Conservation (phyloP, 2,113 vertebrate genomes). For the Ciconia maguari region DNA sequence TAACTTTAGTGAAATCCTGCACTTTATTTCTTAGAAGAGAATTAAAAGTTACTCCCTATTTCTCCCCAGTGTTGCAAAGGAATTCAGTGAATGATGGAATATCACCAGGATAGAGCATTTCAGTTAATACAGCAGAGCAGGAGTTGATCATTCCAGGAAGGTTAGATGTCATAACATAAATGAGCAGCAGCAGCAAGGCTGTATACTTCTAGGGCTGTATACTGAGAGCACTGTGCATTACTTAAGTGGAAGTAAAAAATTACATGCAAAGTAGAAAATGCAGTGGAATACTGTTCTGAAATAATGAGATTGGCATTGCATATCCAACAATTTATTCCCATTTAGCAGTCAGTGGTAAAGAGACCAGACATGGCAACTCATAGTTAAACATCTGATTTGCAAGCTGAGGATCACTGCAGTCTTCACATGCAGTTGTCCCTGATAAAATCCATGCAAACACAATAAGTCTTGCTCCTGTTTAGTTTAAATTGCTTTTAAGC, state of each 20-base stretch:
- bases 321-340: neutral
- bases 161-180: neutral
- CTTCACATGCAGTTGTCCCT: neutral
- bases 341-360: neutral
- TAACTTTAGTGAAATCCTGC: neutral
- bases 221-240: neutral
- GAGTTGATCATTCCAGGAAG: neutral
- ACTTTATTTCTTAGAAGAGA: constrained; percentile 11
- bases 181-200: neutral
- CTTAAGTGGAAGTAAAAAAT: neutral
- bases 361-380: neutral
- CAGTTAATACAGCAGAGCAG: neutral
- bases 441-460: neutral
- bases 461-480: neutral
- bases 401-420: neutral
- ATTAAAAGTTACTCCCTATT: neutral
- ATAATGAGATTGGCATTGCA: neutral
- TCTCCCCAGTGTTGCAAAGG: neutral
- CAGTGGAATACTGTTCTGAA: neutral
- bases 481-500: neutral
- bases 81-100: neutral
- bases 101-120: neutral
- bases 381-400: neutral
- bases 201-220: neutral
- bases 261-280: neutral